These are phyloP conservation scores for Ctenicera cuprea DNA, from an alignment of 2,888 invertebrate genomes.

Conservation along the genomic window DNA sequence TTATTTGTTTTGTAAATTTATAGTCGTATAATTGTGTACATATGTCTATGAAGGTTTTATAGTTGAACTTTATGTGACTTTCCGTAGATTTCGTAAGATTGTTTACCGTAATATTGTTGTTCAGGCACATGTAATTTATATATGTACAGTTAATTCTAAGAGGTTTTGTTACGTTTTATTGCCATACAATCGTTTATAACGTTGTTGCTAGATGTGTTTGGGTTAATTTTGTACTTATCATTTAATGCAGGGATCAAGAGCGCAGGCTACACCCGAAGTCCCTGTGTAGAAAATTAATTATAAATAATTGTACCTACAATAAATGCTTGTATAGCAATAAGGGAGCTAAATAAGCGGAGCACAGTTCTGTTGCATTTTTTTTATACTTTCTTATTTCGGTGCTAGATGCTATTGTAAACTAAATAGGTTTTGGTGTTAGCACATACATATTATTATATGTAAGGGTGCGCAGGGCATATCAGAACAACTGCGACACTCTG, in stretches of 20 bases:
- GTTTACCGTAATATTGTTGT: conserved; percentile 51
- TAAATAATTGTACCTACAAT: conserved; percentile 49
- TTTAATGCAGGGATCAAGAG: conserved; percentile 47
- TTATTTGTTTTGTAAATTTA: conserved; percentile 45
- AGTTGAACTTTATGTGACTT: conserved; percentile 52
- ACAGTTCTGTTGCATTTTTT: conserved; percentile 52
- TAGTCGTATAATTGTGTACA: conserved; percentile 44
- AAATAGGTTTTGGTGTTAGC: conserved; percentile 66
- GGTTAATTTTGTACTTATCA: conserved; percentile 40
- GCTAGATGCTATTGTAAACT: conserved; percentile 58
- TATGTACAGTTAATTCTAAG: conserved; percentile 54
- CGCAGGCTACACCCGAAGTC: conserved; percentile 32
- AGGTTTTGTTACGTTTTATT: conserved; percentile 53
- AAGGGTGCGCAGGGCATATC: conserved; percentile 62
- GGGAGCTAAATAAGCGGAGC: conserved; percentile 51
- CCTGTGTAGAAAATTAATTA: conserved; percentile 42
- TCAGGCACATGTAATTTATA: conserved; percentile 52
- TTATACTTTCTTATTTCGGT: conserved; percentile 56
- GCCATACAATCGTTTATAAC: conserved; percentile 55
- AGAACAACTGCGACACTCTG: conserved; percentile 61
- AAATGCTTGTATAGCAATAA: conserved; percentile 58
- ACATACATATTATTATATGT: conserved; percentile 59
- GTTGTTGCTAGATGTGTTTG: conserved; percentile 52
- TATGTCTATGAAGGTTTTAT: conserved; percentile 42
- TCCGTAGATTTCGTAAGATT: conserved; percentile 52